A percentile compares a stretch with the other conserved stretches of the same genome.
Conservation (phyloP, 2,113 vertebrate genomes). For the Gavialis gangeticus region DNA sequence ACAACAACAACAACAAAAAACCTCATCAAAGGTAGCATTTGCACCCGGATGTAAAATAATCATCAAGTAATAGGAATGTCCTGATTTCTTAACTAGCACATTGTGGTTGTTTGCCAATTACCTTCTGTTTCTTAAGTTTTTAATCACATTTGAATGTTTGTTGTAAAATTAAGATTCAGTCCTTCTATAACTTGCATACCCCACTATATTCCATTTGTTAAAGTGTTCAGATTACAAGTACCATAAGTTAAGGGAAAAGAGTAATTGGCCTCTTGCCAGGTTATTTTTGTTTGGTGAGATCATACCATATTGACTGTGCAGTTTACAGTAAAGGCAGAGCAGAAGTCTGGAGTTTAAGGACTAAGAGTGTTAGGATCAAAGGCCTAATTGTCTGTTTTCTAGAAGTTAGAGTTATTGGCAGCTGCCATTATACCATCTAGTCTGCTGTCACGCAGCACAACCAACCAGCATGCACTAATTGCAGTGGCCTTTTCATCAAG, state of each 20-base stretch:
- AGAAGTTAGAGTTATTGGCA: conserved; percentile 89
- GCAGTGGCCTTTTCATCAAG: conserved; percentile 95
- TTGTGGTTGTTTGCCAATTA: not conserved
- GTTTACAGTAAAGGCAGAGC: conserved; percentile 80
- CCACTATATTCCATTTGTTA: not conserved
- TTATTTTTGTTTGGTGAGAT: conserved; percentile 72
- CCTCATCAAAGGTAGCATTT: not conserved
- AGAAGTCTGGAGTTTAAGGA: conserved; percentile 87
- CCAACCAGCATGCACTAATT: conserved; percentile 86
- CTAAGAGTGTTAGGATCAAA: conserved; percentile 77
- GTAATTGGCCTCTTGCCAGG: conserved; percentile 78
- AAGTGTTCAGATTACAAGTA: not conserved
- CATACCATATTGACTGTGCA: conserved; percentile 88
- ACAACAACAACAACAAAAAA: too few relatives aligned
- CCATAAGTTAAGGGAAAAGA: not conserved
- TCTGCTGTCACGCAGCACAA: conserved; percentile 84
- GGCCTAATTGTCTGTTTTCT: conserved; percentile 87
- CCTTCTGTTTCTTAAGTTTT: not conserved
- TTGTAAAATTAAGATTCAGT: not conserved
- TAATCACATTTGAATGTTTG: not conserved
- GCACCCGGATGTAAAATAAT: accelerated
- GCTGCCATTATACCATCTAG: conserved; percentile 85
- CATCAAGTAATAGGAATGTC: accelerated
- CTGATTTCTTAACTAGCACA: accelerated
- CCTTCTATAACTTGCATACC: not conserved